These are phyloP conservation scores for Conus ventricosus DNA, from an alignment of 1,140 invertebrate species.

Conservation along the genomic window DNA sequence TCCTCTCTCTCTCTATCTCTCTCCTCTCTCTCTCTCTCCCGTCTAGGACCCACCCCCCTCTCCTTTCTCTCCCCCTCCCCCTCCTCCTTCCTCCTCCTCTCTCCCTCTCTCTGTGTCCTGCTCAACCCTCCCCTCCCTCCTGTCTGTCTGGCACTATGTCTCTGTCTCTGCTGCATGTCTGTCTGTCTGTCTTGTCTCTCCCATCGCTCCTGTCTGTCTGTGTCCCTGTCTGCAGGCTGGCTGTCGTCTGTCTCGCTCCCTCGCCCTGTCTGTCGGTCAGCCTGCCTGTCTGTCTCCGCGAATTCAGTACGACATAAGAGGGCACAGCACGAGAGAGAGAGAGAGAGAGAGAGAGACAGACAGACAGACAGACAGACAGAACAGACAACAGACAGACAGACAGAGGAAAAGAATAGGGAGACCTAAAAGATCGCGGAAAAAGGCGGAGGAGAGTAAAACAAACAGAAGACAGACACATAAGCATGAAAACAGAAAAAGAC, in stretches of 20 bases:
- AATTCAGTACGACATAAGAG: too few relatives aligned
- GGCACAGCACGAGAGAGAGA: background rate
- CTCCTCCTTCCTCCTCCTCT: background rate
- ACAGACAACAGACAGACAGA: too few relatives aligned
- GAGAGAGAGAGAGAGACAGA: background rate
- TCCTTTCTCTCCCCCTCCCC: background rate
- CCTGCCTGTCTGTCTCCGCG: background rate
- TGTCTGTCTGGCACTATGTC: constrained; percentile 26
- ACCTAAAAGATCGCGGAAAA: too few relatives aligned
- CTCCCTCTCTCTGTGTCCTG: constrained; percentile 36
- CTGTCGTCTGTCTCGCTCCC: constrained; percentile 29
- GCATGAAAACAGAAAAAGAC: background rate
- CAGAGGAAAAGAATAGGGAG: too few relatives aligned
- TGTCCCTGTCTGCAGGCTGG: too few relatives aligned
- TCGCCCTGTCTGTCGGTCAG: background rate
- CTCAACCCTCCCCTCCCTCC: constrained; percentile 37
- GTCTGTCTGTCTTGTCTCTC: too few relatives aligned
- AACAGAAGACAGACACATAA: background rate
- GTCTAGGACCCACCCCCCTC: background rate
- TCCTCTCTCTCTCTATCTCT: background rate
- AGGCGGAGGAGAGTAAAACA: too few relatives aligned
- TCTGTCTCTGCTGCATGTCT: too few relatives aligned
- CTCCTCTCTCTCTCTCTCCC: background rate
- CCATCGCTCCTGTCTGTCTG: too few relatives aligned
- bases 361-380: background rate